phyloP scores from a whole-genome alignment of 2,797 vertebrate genomes.

The Hypotaenidia okinawae region DNA sequence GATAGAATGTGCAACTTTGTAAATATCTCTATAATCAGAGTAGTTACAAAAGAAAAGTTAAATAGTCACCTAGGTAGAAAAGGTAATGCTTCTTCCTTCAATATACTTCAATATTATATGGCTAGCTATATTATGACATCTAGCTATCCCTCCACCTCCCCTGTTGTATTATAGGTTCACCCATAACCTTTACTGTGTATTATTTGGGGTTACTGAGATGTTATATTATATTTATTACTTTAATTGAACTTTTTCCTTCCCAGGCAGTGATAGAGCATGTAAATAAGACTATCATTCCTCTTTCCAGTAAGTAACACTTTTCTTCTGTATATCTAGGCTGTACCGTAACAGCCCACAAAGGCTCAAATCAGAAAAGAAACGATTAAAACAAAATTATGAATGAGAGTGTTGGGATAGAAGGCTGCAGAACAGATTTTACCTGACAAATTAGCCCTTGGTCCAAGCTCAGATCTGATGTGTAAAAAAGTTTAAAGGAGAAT shows the following conservation, averaged over 20 bases:
- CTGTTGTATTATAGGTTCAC: neutral
- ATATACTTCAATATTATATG: neutral
- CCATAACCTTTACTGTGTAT: neutral
- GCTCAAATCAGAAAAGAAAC: slow-evolving; percentile 6
- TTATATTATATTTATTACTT: neutral
- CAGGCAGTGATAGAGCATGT: neutral
- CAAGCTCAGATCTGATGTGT: neutral
- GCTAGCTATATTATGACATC: neutral
- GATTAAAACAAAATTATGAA: neutral
- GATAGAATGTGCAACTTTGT: neutral
- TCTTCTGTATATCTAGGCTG: neutral
- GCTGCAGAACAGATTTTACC: slow-evolving; percentile 25
- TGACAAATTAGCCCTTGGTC: slow-evolving; percentile 9
- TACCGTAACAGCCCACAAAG: neutral
- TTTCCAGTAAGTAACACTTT: neutral
- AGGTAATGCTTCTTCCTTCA: neutral
- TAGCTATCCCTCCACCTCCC: neutral
- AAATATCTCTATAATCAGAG: neutral
- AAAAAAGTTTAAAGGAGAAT: neutral
- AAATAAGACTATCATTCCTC: neutral
- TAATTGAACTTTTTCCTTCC: neutral
- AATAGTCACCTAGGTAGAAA: neutral
- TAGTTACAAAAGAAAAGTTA: neutral
- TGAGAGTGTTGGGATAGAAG: neutral
- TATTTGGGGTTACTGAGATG: neutral